Percentiles rank a stretch among this genome's conserved stretches.
Conservation (phyloP, 2,888 invertebrate genomes). For the Eupithecia inturbata region DNA sequence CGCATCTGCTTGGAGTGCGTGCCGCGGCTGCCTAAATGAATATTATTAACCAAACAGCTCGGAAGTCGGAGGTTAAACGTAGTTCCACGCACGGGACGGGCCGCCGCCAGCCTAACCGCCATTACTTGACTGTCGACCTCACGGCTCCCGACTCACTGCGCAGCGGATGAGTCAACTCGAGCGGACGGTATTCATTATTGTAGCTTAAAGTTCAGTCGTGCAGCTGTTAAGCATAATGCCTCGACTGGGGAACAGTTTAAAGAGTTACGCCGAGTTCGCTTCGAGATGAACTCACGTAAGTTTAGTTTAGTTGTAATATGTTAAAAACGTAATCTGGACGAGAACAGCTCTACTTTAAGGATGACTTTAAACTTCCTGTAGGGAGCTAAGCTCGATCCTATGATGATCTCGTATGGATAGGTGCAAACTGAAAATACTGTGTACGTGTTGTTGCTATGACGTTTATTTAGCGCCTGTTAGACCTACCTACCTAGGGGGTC, state of each 20-base stretch:
- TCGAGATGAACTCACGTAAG: background rate
- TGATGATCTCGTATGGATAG: no score
- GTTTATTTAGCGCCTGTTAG: no score
- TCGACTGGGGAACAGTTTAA: background rate
- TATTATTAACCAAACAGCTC: conserved; percentile 22
- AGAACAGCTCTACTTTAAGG: no score
- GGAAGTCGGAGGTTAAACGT: conserved; percentile 15
- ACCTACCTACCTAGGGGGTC: no score
- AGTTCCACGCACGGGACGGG: conserved; percentile 8
- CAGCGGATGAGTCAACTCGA: background rate
- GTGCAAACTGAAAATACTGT: no score
- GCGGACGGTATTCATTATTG: background rate
- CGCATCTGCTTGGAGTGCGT: background rate
- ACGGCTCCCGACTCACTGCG: background rate
- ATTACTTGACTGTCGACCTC: background rate
- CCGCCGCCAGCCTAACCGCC: background rate
- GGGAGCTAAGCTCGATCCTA: no score
- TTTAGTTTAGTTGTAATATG: background rate
- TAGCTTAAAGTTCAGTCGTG: background rate
- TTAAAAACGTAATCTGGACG: background rate
- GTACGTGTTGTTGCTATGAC: no score
- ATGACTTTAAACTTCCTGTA: no score
- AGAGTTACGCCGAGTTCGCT: background rate
- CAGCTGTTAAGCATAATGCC: background rate
- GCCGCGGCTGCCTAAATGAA: background rate